Evolutionary conservation across 2,797 vertebrate genomes (phyloP).

Genomic region (Erpetoichthys calabaricus): DNA sequence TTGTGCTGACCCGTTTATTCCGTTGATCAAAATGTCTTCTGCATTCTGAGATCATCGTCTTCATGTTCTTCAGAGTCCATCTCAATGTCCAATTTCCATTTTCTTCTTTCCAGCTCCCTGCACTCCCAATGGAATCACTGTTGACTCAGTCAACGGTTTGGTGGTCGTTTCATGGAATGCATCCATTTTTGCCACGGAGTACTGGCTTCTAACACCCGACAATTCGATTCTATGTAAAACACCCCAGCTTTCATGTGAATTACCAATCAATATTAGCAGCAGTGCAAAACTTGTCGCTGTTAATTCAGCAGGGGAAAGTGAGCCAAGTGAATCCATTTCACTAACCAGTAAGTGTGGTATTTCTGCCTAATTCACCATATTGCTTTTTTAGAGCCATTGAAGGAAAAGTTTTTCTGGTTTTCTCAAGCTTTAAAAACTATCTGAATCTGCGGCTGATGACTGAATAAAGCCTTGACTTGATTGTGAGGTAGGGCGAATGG

Average conservation of each 20-base stretch:
- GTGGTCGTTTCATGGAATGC: slow-evolving; percentile 35
- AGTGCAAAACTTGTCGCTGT: slow-evolving; percentile 37
- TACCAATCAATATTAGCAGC: slow-evolving; percentile 16
- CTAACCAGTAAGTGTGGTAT: slow-evolving; percentile 2
- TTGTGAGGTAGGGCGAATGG: too few relatives aligned
- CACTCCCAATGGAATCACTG: slow-evolving; percentile 29
- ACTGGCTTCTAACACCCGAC: slow-evolving; percentile 18
- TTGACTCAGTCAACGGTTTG: slow-evolving; percentile 13
- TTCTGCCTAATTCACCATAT: too few relatives aligned
- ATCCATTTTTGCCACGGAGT: slow-evolving; percentile 32
- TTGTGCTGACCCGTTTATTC: not conserved
- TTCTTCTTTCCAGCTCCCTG: slow-evolving; percentile 39
- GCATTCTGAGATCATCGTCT: too few relatives aligned
- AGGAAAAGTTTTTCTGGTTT: too few relatives aligned
- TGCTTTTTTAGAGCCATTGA: too few relatives aligned
- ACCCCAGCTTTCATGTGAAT: slow-evolving; percentile 29
- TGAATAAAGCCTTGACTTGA: too few relatives aligned
- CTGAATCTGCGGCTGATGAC: too few relatives aligned
- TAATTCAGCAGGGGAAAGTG: slow-evolving; percentile 44
- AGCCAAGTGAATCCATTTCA: slow-evolving; percentile 16
- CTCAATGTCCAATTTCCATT: not conserved
- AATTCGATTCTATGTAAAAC: slow-evolving; percentile 33
- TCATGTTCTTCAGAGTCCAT: too few relatives aligned
- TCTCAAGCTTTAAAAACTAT: too few relatives aligned
- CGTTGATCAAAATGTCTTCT: too few relatives aligned